Base-by-base conservation (phyloP, 2,113 vertebrate genomes). In the Gymnobelideus leadbeateri region DNA sequence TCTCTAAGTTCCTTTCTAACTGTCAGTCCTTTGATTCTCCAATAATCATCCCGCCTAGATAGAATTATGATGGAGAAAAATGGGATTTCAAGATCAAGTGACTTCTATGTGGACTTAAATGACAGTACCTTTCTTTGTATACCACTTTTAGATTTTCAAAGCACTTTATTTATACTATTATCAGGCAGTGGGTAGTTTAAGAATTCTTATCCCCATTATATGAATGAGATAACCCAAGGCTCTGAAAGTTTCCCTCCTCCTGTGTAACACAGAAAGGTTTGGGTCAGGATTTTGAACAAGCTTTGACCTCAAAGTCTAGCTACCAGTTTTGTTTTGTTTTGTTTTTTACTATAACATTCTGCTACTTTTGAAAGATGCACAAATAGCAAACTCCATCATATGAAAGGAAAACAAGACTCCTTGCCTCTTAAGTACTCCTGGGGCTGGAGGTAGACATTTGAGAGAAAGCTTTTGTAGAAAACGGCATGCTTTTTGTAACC, bases 31-130 rank as follows among this genome's bases (percentile, higher is more conserved):
- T 23, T 84, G 68, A 43, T 21, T 43, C 19, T 84, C n/a, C 37
- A 84, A 84, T 84, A 84, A 84, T 84, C 6, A 8, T 2, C 68
- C 2, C 43, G 14, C 19, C 68, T 21, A 12, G 68, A 84, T 84
- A n/a, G 68, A 43, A 84, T 84, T 84, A 84, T 84, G 37, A 84
- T 5, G 43, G n/a, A 43, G 6, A 77, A 93, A 90, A 51, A 54
- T 93, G 47, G 57, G 89, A 52, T 94, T 95, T 54, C 31, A 92
- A 91, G 92, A 37, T 31, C 90, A 92, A 92, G 9, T 89, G 68
- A 95, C 3, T 1, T 61, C 31, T 55, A 50, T 91, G 28, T 93
- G 52, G 50, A 16, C 95, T 68, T 26, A 57, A 90, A 96, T 92
- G 84, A 84, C 43, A 84, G n/a, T 6, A 84, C 37, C n/a, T 43